A percentile compares a stretch with the other conserved stretches of the same genome.
Evolutionary conservation across 2,113 vertebrate genomes (phyloP).

Genomic region (Muntiacus muntjak): DNA sequence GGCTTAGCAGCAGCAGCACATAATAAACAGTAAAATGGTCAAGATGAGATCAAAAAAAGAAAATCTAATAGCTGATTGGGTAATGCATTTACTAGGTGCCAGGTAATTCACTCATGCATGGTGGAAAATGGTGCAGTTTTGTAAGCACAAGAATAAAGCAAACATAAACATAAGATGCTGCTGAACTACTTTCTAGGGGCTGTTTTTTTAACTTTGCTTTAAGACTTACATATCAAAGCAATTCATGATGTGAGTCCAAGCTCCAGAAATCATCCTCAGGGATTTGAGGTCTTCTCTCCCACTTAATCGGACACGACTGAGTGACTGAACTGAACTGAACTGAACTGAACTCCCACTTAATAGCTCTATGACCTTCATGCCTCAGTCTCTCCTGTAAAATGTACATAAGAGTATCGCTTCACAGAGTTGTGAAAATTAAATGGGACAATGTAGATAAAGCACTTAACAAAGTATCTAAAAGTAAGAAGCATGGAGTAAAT

Average conservation of each 20-base stretch:
- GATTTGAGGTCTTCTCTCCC: neutral
- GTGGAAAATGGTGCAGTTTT: neutral
- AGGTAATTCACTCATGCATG: neutral
- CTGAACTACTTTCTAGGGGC: neutral
- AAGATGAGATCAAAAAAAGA: neutral
- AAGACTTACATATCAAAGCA: neutral
- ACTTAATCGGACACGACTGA: neutral
- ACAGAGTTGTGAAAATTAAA: neutral
- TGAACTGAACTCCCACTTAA: neutral
- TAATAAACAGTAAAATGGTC: conserved; percentile 12
- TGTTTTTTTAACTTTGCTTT: neutral
- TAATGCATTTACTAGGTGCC: neutral
- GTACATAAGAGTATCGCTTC: neutral
- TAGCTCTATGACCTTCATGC: neutral
- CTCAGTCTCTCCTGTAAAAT: neutral
- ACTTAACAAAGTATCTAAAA: neutral
- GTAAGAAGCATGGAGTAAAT: neutral
- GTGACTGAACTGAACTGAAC: too few species aligned
- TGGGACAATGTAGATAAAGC: neutral
- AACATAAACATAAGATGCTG: neutral
- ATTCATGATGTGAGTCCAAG: neutral
- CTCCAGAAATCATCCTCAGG: neutral
- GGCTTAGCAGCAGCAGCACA: too few species aligned
- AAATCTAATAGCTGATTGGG: neutral
- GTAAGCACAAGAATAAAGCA: neutral